A percentile compares a stretch with the other conserved stretches of the same genome.
Conservation (phyloP, 1,140 invertebrate species). For the Calosoma granatense region DNA sequence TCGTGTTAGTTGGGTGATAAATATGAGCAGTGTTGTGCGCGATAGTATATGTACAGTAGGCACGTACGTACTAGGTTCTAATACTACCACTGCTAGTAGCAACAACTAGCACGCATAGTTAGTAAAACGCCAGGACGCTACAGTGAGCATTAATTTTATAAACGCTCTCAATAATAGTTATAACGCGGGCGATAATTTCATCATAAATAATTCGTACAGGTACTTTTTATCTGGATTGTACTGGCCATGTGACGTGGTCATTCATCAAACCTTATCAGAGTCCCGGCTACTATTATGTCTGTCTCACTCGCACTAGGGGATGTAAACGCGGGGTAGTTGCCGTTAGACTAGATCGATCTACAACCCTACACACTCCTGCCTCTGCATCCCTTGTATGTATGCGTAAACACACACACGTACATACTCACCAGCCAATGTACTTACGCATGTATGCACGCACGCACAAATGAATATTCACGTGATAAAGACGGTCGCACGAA, state of each 20-base stretch:
- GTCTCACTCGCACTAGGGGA: neutral
- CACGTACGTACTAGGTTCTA: no score
- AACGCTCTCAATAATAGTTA: constrained; percentile 9
- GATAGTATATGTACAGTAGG: no score
- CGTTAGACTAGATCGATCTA: neutral
- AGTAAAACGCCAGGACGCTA: no score
- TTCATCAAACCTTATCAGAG: constrained; percentile 4
- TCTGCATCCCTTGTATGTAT: neutral
- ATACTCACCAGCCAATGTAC: no score
- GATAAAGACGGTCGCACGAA: neutral
- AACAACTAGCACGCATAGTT: no score
- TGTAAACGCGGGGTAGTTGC: neutral
- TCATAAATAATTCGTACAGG: constrained; percentile 7
- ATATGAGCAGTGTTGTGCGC: no score
- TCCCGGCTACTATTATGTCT: neutral
- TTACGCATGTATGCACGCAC: no score
- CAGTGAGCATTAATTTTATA: constrained; percentile 5
- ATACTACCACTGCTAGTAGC: no score
- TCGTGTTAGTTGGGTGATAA: no score
- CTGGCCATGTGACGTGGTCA: neutral
- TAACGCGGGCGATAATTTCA: constrained; percentile 7
- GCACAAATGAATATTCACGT: neutral
- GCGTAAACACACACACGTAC: no score
- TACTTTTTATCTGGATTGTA: constrained; percentile 8
- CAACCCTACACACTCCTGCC: neutral